A percentile compares a stretch with the other conserved stretches of the same genome.
These are phyloP conservation scores for Ceryle rudis DNA, from an alignment of 2,797 vertebrate genomes.

Conservation along the genomic window DNA sequence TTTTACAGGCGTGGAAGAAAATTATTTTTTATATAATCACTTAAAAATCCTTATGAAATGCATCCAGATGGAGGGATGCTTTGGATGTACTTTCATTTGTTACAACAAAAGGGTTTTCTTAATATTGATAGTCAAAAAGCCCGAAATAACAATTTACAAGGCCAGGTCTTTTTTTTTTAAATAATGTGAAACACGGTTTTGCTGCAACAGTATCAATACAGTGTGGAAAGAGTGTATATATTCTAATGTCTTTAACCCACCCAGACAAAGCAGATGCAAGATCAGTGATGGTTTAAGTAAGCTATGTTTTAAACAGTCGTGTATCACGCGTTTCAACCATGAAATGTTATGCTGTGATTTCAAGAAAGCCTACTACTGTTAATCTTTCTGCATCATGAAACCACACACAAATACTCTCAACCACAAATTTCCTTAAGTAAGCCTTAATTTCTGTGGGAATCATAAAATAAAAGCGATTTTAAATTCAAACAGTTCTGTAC, in stretches of 20 bases:
- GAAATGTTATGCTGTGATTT: not conserved
- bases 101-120: not conserved
- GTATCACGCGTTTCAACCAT: not conserved
- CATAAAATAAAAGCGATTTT: not conserved
- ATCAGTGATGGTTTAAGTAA: not conserved
- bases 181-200: not conserved
- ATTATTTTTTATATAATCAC: constrained; percentile 26
- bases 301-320: not conserved
- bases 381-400: not conserved
- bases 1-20: not conserved
- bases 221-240: not conserved
- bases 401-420: not conserved
- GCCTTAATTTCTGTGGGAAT: not conserved
- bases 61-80: not conserved
- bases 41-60: not conserved
- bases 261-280: not conserved
- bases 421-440: not conserved
- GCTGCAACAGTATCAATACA: not conserved
- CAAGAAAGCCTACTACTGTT: not conserved
- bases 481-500: not conserved
- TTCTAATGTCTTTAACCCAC: constrained; percentile 5
- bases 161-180: not conserved
- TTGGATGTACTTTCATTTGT: not conserved
- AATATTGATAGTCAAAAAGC: not conserved
- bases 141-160: not conserved